phyloP scores from a whole-genome alignment of 2,797 vertebrate genomes.

The Betta splendens region DNA sequence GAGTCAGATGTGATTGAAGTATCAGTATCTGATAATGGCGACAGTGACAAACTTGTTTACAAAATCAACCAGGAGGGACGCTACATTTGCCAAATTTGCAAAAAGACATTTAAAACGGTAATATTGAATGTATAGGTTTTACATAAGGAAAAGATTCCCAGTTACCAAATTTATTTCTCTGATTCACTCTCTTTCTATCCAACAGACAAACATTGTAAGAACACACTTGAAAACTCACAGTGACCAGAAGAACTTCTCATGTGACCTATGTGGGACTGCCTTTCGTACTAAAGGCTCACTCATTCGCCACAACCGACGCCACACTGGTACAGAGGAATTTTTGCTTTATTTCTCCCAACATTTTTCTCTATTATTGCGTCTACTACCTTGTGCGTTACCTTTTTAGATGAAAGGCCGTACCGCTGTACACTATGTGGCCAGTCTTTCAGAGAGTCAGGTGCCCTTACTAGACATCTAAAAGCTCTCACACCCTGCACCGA shows the following conservation, averaged over 20 bases:
- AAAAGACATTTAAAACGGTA: slow-evolving; percentile 98
- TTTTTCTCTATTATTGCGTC: background rate
- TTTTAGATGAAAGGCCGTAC: slow-evolving; percentile 94
- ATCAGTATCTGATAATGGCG: slow-evolving; percentile 57
- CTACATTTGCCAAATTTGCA: slow-evolving; percentile 89
- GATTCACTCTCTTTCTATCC: background rate
- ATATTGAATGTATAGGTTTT: background rate
- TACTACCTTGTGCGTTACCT: background rate
- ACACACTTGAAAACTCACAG: slow-evolving; percentile 97
- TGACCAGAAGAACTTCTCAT: slow-evolving; percentile 95
- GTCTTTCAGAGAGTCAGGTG: slow-evolving; percentile 96
- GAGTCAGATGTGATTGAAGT: slow-evolving; percentile 51
- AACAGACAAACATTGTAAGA: slow-evolving; percentile 93
- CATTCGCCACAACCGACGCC: slow-evolving; percentile 94
- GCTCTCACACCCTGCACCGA: slow-evolving; percentile 96
- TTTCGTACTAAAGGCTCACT: slow-evolving; percentile 98
- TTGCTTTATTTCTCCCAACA: background rate
- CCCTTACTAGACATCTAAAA: slow-evolving; percentile 94
- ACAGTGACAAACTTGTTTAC: slow-evolving; percentile 79
- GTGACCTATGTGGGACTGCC: slow-evolving; percentile 89
- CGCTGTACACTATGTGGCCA: slow-evolving; percentile 94
- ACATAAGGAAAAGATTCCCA: background rate
- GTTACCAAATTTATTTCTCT: background rate
- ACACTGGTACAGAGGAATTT: slow-evolving; percentile 85
- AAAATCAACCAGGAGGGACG: slow-evolving; percentile 89